Base-by-base conservation (phyloP, 2,888 invertebrate species). In the Macrosoma leucophasiata region DNA sequence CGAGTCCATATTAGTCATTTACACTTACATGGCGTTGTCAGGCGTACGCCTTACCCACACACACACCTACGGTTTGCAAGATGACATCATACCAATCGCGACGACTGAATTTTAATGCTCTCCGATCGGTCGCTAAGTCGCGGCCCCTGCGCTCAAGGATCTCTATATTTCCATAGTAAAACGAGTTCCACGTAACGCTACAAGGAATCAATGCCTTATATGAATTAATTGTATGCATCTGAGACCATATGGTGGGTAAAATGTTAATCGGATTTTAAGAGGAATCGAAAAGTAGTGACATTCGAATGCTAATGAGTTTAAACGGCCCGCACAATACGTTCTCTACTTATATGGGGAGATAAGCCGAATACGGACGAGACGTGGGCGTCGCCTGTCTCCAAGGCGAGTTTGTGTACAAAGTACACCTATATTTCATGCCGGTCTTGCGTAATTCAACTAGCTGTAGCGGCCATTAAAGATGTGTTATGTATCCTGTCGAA, bases 271-370 rank as follows among this genome's bases (percentile, higher is more conserved):
- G 48, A 48, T 52, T 58, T 62, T 61, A 53, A 58, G 55, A 46
- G 41, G 41, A 61, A 64, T 71, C 59, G 64, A 68, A 68, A 64
- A 62, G 39, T 45, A 56, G 41, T 33, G 37, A 34, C 39, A 48
- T 46, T 63, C 58, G 62, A 67, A 70, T 69, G 62, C 51, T 66
- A 70, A 72, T 75, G 57, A 61, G 51, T 43, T 49, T 36, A 50
- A 50, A 58, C 49, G 51, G 41, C 48, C 41, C 28, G 61, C 55
- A 62, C 51, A 48, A 67, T 58, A 70, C 76, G 59, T 70, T 76
- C 76, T 54, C 70, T 62, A 47, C 76, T 61, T 77, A 78, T 73
- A 78, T 50, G 77, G 77, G 45, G 50, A 63, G 74, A 75, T 77
- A 70, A 62, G 53, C 67, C 67, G 52, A 62, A 70, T 70, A 68